phyloP scores from a whole-genome alignment of 2,113 vertebrate species.

The Paramormyrops kingsleyae region DNA sequence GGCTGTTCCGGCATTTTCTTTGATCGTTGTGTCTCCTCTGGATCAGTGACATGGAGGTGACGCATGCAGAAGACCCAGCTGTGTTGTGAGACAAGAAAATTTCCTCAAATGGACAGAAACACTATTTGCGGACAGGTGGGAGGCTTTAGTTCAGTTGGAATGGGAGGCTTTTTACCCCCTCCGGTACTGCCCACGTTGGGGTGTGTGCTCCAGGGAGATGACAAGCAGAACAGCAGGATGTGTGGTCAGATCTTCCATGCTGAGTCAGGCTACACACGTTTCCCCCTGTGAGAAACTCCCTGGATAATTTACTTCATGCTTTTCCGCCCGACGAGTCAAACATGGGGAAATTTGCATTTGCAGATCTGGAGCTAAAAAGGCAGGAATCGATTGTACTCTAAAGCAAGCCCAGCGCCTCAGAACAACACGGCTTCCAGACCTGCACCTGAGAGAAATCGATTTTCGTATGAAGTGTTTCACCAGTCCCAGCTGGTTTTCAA shows the following conservation, averaged over 20 bases:
- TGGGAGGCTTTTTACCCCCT: too few species aligned
- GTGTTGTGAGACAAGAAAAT: neutral
- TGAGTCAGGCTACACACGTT: neutral
- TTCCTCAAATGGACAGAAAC: neutral
- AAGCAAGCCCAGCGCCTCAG: neutral
- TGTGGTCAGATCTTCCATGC: neutral
- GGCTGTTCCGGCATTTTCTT: neutral
- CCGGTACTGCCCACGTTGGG: neutral
- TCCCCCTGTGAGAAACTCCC: neutral
- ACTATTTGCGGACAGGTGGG: neutral
- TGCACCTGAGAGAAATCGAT: neutral
- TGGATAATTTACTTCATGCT: neutral
- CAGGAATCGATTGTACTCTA: neutral
- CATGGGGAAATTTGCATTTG: neutral
- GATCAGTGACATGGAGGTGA: neutral
- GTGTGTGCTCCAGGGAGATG: neutral
- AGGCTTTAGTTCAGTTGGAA: neutral
- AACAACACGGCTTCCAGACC: neutral
- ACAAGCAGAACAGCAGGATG: neutral
- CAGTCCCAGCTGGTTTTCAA: neutral
- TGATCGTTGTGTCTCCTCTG: neutral
- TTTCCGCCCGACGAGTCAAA: neutral
- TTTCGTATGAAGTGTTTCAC: neutral
- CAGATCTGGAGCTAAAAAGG: neutral
- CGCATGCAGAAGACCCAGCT: neutral